These are phyloP conservation scores for Oceanodroma tethys DNA, from an alignment of 2,113 vertebrate genomes.

Conservation along the genomic window DNA sequence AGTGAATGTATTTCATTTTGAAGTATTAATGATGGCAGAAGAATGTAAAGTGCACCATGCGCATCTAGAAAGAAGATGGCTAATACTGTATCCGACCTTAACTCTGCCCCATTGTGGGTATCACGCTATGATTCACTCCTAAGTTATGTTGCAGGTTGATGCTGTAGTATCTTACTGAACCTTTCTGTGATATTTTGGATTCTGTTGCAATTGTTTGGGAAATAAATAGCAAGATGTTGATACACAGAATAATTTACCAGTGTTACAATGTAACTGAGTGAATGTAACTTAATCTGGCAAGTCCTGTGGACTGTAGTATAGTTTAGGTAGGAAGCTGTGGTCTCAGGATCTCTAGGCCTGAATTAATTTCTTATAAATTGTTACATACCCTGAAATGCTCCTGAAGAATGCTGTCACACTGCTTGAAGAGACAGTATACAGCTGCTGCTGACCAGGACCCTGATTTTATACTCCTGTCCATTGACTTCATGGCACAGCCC, in stretches of 20 bases:
- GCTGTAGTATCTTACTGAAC: background rate
- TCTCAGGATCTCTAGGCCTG: background rate
- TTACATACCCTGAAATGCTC: background rate
- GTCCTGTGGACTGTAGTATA: background rate
- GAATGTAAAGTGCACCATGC: rapidly evolving
- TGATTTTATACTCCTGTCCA: background rate
- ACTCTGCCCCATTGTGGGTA: background rate
- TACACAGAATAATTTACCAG: background rate
- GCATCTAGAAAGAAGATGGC: background rate
- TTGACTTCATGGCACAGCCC: background rate
- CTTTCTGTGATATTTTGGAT: background rate
- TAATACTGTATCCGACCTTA: background rate
- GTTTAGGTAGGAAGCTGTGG: background rate
- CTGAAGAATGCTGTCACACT: background rate
- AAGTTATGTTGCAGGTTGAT: background rate
- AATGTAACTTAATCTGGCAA: background rate
- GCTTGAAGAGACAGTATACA: background rate
- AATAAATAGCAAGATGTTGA: background rate
- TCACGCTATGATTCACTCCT: rapidly evolving
- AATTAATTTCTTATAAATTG: background rate
- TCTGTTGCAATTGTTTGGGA: background rate
- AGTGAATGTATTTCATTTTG: background rate
- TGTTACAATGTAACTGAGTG: background rate
- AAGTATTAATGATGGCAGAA: background rate
- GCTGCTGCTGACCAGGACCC: background rate